These are phyloP conservation scores for Phyllotreta cruciferae DNA, from an alignment of 2,888 invertebrate species.

Conservation along the genomic window DNA sequence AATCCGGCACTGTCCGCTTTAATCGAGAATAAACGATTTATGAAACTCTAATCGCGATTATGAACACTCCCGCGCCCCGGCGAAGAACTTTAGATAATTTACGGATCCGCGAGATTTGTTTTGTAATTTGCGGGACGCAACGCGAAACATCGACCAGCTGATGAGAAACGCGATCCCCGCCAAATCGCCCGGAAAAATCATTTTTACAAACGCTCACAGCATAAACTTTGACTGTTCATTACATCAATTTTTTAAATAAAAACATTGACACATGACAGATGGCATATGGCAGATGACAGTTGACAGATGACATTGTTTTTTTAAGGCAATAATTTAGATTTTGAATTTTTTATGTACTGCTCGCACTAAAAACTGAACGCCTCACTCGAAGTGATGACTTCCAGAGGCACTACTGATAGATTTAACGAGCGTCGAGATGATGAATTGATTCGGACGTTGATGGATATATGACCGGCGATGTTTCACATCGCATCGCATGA, in stretches of 20 bases:
- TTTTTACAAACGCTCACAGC: no score
- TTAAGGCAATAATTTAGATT: no score
- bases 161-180: not conserved
- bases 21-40: slow-evolving; percentile 4
- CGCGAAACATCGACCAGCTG: slow-evolving; percentile 24
- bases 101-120: slow-evolving; percentile 30
- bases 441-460: slow-evolving; percentile 27
- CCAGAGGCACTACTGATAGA: slow-evolving; percentile 34
- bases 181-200: not conserved
- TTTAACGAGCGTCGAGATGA: slow-evolving; percentile 31
- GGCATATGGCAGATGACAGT: no score
- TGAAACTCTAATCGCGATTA: slow-evolving; percentile 11
- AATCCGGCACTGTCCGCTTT: slow-evolving; percentile 2
- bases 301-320: no score
- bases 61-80: slow-evolving; percentile 4
- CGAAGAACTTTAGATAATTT: slow-evolving; percentile 12
- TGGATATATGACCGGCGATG: slow-evolving; percentile 36
- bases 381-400: slow-evolving; percentile 21
- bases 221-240: no score
- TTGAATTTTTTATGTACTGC: not conserved
- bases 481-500: slow-evolving; percentile 14
- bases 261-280: no score
- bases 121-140: slow-evolving; percentile 27
- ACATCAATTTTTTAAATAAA: no score
- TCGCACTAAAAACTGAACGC: slow-evolving; percentile 4